Evolutionary conservation across 2,113 vertebrate species (phyloP), one percentile per base, ranked within the genome.

Genomic region (Odocoileus virginianus): DNA sequence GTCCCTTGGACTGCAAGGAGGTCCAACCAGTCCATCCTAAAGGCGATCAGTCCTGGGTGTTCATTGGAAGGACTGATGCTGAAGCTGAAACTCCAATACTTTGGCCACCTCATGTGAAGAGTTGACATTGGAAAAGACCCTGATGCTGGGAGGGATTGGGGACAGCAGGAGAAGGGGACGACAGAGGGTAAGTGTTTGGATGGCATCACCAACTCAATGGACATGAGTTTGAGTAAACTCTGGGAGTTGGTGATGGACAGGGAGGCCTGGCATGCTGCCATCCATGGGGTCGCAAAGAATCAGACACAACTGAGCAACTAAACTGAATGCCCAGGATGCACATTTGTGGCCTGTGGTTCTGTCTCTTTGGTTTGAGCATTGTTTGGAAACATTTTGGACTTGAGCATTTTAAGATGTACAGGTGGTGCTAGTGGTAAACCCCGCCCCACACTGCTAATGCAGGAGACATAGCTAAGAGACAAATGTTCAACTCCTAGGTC

Each of bases 311-410:
- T 74, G n/a, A 74, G 36, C 23, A 36, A 36, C 64, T 67, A 33
- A 71, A 88, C 25, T 27, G 43, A n/a, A 27, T 28, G 14, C 0
- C 40, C 9, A 27, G 33, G 17, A 57, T n/a, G 52, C n/a, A 88
- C 16, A 30, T 33, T 27, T 78, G 54, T 47, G 25, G 21, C 9
- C 85, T 30, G 12, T 9, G 82, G 28, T 25, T 28, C n/a, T 47
- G n/a, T 43, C 58, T 64, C 5, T 74, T 45, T 61, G 79, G 11
- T 90, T 87, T 94, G 27, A 91, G 83, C 40, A 15, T 0, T 54
- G 47, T 28, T 83, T 89, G 74, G 43, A 55, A 96, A 94, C 27
- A 50, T 40, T 90, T 43, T 90, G n/a, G 91, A n/a, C 7, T 57
- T 76, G 33, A n/a, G 43, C 25, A 27, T 76, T 71, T 78, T 54